Evolutionary conservation across 1,140 invertebrate genomes (phyloP).

Genomic region (Liolophura sinensis): DNA sequence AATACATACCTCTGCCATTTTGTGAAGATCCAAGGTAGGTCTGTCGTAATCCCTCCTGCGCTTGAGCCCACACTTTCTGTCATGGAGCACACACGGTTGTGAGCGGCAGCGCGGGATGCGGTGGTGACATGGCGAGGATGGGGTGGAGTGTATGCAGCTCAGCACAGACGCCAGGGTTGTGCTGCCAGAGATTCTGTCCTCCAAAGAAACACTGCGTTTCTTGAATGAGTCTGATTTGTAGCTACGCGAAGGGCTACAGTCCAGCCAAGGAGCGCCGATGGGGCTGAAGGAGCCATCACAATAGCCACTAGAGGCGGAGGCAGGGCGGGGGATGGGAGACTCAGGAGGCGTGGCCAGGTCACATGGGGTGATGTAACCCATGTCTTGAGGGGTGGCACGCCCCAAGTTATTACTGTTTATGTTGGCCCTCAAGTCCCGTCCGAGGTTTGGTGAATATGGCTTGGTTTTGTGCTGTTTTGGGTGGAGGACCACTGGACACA

Average conservation of each 20-base stretch:
- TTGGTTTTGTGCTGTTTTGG: background rate
- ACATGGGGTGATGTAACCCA: conserved; percentile 31
- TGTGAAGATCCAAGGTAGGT: conserved; percentile 47
- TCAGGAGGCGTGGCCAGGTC: conserved; percentile 47
- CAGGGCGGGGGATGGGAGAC: conserved; percentile 47
- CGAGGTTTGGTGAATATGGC: background rate
- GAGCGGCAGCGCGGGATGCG: conserved; percentile 49
- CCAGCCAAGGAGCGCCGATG: conserved; percentile 27
- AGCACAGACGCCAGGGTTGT: conserved; percentile 6
- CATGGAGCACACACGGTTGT: conserved; percentile 50
- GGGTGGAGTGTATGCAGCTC: conserved; percentile 1
- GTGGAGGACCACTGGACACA: conserved; percentile 22
- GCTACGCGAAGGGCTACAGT: conserved; percentile 16
- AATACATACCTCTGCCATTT: conserved; percentile 50
- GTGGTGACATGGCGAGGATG: conserved; percentile 14
- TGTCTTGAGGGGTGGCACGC: conserved; percentile 13
- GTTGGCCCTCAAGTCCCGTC: conserved; percentile 6
- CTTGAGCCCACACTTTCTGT: conserved; percentile 46
- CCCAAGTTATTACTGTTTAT: conserved; percentile 11
- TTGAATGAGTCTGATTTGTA: conserved; percentile 31
- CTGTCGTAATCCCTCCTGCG: conserved; percentile 41
- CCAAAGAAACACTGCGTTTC: conserved; percentile 52
- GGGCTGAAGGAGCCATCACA: conserved; percentile 32
- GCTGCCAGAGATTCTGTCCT: conserved; percentile 44
- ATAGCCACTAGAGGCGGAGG: conserved; percentile 29